Evolutionary conservation across 2,888 invertebrate species (phyloP), one percentile per base, ranked within the genome.

Genomic region (Troides aeacus): DNA sequence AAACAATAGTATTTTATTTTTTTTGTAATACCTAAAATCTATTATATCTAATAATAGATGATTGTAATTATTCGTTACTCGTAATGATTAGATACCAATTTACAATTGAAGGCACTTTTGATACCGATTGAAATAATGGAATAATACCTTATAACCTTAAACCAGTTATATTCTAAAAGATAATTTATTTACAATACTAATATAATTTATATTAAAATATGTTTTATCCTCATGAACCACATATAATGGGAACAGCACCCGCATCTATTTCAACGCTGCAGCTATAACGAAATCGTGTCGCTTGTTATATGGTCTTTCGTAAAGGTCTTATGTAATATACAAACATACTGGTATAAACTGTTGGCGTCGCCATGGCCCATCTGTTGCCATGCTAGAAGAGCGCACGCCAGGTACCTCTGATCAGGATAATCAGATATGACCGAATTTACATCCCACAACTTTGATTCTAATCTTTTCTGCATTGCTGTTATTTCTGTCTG

Each of bases 301-400:
- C 62, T 7, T 36, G 21, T 24, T 18, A 18, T 23, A 64, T 50
- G 59, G 46, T 59, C 50, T 6, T 53, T 59, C 18, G 63, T 39
- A 39, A 42, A 46, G 24, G 61, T 58, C 61, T 8, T 15, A 23
- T 36, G 1, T 23, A 64, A 53, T 21, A 46, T 58, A 46, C 1
- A 50, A 24, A 70, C 76, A 62, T 81, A 92, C 92, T 81, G 74
- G 74, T 81, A 83, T 23, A 92, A 84, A 72, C 88, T 87, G 30
- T 86, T 88, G 0, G 81, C 77, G 59, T 79, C 74, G 2, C 64
- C 72, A 72, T 90, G 89, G 0, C 90, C 91, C 3, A 92, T 82
- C 64, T 86, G 84, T 73, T 89, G 88, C 92, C 92, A 92, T 1
- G 92, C 92, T 56, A 92, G 84, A 57, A 92, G 30, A 2, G 92